Conservation (phyloP, 23 tunicate genomes). For the Oikopleura dioica region DNA sequence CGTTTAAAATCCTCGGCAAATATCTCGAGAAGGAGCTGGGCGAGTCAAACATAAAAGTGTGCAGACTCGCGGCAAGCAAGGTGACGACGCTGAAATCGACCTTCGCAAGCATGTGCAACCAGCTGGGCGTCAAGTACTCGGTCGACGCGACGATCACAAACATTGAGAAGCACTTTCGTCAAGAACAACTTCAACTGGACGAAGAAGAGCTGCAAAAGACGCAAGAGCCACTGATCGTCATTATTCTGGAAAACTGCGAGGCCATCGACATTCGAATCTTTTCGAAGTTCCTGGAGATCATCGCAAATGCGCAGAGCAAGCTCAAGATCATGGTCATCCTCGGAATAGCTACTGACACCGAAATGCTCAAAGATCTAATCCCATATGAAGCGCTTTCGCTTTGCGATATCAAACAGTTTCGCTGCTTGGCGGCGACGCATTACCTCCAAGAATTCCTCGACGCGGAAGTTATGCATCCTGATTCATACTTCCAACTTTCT, state of each 20-base stretch:
- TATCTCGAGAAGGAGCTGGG: no score
- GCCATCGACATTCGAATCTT: background rate
- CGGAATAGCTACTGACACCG: constrained; percentile 5
- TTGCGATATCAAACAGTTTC: background rate
- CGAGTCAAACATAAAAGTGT: background rate
- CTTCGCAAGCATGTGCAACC: background rate
- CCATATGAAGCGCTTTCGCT: constrained; percentile 7
- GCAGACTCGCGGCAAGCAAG: background rate
- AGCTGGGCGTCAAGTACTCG: background rate
- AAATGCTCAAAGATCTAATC: background rate
- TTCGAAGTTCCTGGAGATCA: constrained; percentile 1
- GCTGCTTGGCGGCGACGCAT: background rate
- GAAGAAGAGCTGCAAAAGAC: no score
- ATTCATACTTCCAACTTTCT: background rate
- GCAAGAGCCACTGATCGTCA: background rate
- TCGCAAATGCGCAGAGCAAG: background rate
- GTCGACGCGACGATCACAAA: background rate
- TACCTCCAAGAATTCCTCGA: background rate
- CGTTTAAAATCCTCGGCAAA: no score
- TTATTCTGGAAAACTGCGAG: constrained; percentile 2
- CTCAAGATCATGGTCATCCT: background rate
- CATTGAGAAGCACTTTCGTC: background rate
- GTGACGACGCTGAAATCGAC: background rate
- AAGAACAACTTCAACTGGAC: no score
- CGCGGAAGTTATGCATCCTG: background rate